Conservation (phyloP, 2,113 vertebrate genomes). For the Mesembrinibis cayennensis region DNA sequence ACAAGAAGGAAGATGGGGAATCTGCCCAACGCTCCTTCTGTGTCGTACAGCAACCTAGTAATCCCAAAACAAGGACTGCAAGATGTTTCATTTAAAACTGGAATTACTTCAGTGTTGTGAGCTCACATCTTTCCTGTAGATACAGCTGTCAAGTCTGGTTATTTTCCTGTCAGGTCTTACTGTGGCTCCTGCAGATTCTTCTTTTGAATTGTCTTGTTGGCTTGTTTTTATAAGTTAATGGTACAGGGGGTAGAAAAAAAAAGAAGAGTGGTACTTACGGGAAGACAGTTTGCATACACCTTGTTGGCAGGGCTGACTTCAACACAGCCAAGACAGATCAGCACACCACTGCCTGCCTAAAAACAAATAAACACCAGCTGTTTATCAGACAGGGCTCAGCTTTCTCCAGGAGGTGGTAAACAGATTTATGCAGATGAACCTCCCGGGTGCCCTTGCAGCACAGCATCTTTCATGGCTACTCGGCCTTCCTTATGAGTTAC, state of each 20-base stretch:
- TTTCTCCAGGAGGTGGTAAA: conserved; percentile 43
- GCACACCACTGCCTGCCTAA: conserved; percentile 40
- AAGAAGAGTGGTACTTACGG: neutral
- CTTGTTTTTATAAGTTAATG: conserved; percentile 39
- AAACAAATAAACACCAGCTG: conserved; percentile 69
- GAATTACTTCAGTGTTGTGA: neutral
- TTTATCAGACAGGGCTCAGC: conserved; percentile 55
- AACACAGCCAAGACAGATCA: conserved; percentile 39
- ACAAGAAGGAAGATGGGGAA: neutral
- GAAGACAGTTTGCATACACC: conserved; percentile 30
- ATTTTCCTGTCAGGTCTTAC: conserved; percentile 12
- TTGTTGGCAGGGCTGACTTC: conserved; percentile 51
- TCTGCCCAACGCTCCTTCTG: neutral
- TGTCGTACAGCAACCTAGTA: neutral
- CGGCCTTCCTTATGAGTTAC: conserved; percentile 17
- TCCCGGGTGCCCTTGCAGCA: conserved; percentile 59
- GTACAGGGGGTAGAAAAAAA: neutral
- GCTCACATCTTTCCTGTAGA: neutral
- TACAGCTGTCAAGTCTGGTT: conserved; percentile 36
- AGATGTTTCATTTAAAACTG: neutral
- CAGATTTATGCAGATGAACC: conserved; percentile 69
- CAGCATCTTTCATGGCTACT: conserved; percentile 29
- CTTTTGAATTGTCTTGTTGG: conserved; percentile 28
- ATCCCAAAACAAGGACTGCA: neutral
- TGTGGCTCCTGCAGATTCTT: neutral